Conservation (phyloP, 2,888 invertebrate genomes). For the Conus canariensis region DNA sequence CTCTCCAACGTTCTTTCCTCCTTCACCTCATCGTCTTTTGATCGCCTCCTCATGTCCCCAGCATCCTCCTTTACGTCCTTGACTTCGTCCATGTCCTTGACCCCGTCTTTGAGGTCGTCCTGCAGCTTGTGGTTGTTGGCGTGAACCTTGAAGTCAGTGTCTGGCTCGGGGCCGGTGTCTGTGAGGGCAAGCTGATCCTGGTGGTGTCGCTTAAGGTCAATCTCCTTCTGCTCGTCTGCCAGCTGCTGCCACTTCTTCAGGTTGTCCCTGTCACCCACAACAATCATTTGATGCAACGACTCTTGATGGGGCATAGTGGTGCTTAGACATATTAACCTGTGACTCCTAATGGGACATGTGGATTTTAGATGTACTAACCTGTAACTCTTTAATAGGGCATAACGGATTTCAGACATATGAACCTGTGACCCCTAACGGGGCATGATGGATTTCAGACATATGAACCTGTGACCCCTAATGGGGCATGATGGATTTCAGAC, state of each 20-base stretch:
- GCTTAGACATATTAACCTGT: too few species aligned
- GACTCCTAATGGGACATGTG: too few species aligned
- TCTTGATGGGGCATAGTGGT: background rate
- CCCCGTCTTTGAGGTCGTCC: background rate
- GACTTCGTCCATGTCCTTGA: background rate
- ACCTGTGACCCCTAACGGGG: too few species aligned
- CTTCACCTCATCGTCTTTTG: background rate
- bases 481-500: too few species aligned
- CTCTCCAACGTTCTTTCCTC: background rate
- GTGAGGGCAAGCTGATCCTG: background rate
- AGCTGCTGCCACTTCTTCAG: constrained; percentile 83
- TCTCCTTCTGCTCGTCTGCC: constrained; percentile 76
- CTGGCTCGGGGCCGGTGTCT: background rate
- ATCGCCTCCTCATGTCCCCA: background rate
- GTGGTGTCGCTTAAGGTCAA: constrained; percentile 19
- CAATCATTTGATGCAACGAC: background rate
- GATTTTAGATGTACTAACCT: too few species aligned
- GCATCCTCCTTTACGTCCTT: background rate
- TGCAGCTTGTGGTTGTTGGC: background rate
- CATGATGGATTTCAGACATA: too few species aligned
- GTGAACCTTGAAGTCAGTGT: constrained; percentile 16
- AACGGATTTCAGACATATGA: too few species aligned
- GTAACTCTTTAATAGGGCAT: too few species aligned
- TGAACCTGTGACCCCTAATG: too few species aligned
- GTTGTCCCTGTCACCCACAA: constrained; percentile 80